Evolutionary conservation across 2,113 vertebrate genomes (phyloP), one percentile per base, ranked within the genome.

Genomic region (Crotalus helleri): DNA sequence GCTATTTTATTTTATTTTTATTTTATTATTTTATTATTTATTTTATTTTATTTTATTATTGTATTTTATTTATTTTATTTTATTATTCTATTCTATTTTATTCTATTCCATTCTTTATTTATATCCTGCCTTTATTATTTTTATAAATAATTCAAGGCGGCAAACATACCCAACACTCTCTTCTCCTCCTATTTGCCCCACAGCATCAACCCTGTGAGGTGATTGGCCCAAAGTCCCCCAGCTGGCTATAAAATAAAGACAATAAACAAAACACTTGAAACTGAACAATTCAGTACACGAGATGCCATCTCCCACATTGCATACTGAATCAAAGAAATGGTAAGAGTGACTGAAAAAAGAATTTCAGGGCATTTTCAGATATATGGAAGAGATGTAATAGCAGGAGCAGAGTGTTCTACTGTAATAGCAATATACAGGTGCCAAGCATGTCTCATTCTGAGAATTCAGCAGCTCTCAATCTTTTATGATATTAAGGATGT

Each of bases 281-380:
- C 93, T 15, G 39, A 29, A 0, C 93, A 92, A 92, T 93, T 92
- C 89, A 93, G 57, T 57, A 94, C 61, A 81, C 24, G 93, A 91
- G 58, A 53, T 90, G 93, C 8, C 81, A 33, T 55, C 94, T 91
- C 92, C 89, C 24, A 85, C 95, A 93, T 93, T 88, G 39, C 64
- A 94, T 57, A 92, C 93, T 93, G 93, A 59, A 88, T 93, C 89
- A 88, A 90, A 61, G 3, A 8, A 12, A 59, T 29, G 13, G 39
- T 59, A 58, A 59, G 39, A 58, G 17, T 23, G 19, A 5, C 10
- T 44, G 33, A 59, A 39, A 59, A 59, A 2, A 89, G 5, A 46
- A 89, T 89, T 59, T 61, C 24, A 61, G 54, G 11, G 46, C 11
- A 23, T 6, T 88, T 57, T 59, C 15, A 26, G n/a, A 54, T 19